These are phyloP conservation scores for Lacerta bilineata DNA, from an alignment of 2,797 vertebrate species.

Conservation along the genomic window DNA sequence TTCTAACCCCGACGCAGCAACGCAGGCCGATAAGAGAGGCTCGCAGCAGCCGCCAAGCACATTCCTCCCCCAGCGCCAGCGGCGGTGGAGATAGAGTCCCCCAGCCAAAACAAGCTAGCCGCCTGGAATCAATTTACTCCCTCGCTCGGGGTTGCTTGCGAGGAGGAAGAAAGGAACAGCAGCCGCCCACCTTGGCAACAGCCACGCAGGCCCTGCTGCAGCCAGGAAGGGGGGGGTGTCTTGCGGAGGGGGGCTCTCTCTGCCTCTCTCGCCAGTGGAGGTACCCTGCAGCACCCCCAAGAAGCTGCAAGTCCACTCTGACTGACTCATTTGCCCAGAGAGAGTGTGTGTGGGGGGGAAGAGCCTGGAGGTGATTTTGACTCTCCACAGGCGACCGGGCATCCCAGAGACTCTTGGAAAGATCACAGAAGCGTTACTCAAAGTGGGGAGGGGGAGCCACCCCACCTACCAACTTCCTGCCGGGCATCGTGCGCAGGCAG, in stretches of 20 bases:
- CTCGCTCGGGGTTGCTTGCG: background rate
- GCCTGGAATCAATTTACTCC: background rate
- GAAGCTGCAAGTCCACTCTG: background rate
- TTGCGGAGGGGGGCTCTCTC: background rate
- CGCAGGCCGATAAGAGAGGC: background rate
- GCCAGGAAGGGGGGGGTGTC: background rate
- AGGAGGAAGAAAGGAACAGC: no score
- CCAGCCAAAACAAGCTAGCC: constrained; percentile 59
- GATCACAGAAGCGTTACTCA: background rate
- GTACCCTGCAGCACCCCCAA: background rate
- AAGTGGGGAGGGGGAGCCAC: no score
- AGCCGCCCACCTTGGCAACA: background rate
- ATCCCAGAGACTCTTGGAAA: background rate
- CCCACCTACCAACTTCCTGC: background rate
- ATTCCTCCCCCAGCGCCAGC: constrained; percentile 61
- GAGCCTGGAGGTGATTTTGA: background rate
- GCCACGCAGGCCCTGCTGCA: no score
- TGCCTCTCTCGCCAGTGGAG: background rate
- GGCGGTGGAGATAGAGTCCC: constrained; percentile 45
- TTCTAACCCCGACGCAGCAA: constrained; percentile 28
- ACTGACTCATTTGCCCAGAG: background rate
- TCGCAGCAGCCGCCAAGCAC: constrained; percentile 34
- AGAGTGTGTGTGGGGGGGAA: background rate
- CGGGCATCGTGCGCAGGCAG: no score
- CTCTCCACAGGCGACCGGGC: background rate